phyloP scores from a whole-genome alignment of 2,888 invertebrate species.

The Eugnorisma glareosa region DNA sequence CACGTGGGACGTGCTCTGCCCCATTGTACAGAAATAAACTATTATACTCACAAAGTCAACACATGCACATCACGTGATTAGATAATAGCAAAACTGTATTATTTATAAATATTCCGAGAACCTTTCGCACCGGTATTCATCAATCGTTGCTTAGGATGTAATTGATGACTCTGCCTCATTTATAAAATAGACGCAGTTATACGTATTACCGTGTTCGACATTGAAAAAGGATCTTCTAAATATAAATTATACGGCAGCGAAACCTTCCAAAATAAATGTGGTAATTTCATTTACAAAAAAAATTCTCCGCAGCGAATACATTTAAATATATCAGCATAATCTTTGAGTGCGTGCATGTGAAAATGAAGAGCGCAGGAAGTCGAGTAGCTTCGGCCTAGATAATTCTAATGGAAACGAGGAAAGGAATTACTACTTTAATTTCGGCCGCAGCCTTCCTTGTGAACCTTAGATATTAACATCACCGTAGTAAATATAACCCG shows the following conservation, averaged over 20 bases:
- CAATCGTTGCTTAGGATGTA: conserved; percentile 52
- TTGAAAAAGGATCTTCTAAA: conserved; percentile 82
- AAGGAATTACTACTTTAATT: conserved; percentile 72
- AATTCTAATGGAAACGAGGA: conserved; percentile 71
- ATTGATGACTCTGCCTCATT: conserved; percentile 62
- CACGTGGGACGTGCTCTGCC: conserved; percentile 83
- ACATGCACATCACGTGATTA: conserved; percentile 69
- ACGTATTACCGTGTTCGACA: conserved; percentile 76
- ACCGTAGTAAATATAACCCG: conserved; percentile 56
- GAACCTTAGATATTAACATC: conserved; percentile 60
- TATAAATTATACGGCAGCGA: conserved; percentile 79
- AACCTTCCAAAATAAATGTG: conserved; percentile 83
- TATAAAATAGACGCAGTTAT: conserved; percentile 69
- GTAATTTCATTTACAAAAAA: conserved; percentile 85
- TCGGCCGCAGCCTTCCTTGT: conserved; percentile 58
- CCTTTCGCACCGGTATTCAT: conserved; percentile 55
- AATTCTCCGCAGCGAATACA: conserved; percentile 79
- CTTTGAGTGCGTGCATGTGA: conserved; percentile 80
- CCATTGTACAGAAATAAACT: conserved; percentile 87
- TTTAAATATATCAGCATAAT: conserved; percentile 88
- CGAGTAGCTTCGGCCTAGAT: conserved; percentile 69
- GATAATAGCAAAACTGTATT: conserved; percentile 62
- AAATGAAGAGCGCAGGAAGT: conserved; percentile 75
- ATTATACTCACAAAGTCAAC: conserved; percentile 83
- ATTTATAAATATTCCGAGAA: conserved; percentile 62